phyloP scores from a whole-genome alignment of 2,113 vertebrate species.

The Picathartes gymnocephalus region DNA sequence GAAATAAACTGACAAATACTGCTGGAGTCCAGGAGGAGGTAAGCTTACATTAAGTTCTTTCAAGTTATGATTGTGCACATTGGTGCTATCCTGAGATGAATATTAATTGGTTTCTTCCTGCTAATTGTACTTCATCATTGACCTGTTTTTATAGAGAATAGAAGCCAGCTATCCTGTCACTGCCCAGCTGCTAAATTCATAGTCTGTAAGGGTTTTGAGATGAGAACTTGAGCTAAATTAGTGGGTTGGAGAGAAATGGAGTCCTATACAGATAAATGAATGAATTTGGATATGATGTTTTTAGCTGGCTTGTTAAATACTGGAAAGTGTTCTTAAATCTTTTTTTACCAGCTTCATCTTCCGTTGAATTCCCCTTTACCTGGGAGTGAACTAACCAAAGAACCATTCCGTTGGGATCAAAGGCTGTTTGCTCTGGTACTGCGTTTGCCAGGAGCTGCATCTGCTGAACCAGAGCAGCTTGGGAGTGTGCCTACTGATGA shows the following conservation, averaged over 20 bases:
- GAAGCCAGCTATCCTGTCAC: neutral
- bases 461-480: constrained; percentile 89
- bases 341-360: constrained; percentile 81
- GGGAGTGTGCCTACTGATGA: constrained; percentile 95
- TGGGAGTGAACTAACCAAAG: constrained; percentile 97
- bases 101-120: neutral
- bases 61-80: neutral
- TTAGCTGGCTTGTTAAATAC: neutral
- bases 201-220: neutral
- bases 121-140: neutral
- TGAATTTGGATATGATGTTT: neutral
- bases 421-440: constrained; percentile 94
- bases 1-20: constrained; percentile 94
- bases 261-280: neutral
- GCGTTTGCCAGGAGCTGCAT: constrained; percentile 88
- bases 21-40: constrained; percentile 96
- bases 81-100: neutral
- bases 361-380: constrained; percentile 93
- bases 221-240: neutral
- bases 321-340: constrained; percentile 23
- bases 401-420: constrained; percentile 98
- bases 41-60: constrained; percentile 45
- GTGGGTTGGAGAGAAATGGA: neutral
- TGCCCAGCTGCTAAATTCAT: neutral
- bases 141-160: neutral